Base-by-base conservation (phyloP, 2,113 vertebrate species). In the Serinus canaria region DNA sequence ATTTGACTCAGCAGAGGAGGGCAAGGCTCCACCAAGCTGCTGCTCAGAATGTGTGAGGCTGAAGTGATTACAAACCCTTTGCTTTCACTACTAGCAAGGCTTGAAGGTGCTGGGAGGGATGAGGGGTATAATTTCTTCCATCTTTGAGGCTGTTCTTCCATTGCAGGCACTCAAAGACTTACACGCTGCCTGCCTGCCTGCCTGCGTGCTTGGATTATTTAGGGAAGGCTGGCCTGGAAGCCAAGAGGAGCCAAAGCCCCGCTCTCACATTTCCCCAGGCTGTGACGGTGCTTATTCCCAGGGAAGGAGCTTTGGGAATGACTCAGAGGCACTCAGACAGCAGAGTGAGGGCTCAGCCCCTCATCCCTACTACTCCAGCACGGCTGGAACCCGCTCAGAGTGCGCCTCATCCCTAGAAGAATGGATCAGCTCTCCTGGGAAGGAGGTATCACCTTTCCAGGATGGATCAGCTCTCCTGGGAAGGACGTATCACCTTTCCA, bases 341-440 rank as follows among this genome's bases (percentile, higher is more conserved):
- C 62, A 11, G 13, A 49, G 15, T 4, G 58, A 69, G 44, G 0
- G 17, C 52, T 85, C 68, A 35, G 31, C 3, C 41, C 37, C 50
- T 35, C 3, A 1, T 31, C 49, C 7, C 13, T 23, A 55, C 75
- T 2, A 0, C 74, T 37, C 24, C 72, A 9, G 8, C 35, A 0
- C 1, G 11, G 52, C 72, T 53, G 23, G 20, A 18, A 9, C 3
- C 7, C 3, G 27, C 91, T 31, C 55, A 7, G 72, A 6, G 12
- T 35, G 11, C 24, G 19, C 7, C 56, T 72, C 58, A 5, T 4
- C 47, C 80, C 21, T 12, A 74, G 44, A 68, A 88, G 88, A 75
- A 62, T 33, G 35, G 58, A 78, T 41, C 74, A 7, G 28, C 63
- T 35, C 85, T 47, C 49, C 43, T 4, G n/a, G 74, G 84, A 83